Evolutionary conservation across 2,113 vertebrate species (phyloP).

Genomic region (Labeo catla): DNA sequence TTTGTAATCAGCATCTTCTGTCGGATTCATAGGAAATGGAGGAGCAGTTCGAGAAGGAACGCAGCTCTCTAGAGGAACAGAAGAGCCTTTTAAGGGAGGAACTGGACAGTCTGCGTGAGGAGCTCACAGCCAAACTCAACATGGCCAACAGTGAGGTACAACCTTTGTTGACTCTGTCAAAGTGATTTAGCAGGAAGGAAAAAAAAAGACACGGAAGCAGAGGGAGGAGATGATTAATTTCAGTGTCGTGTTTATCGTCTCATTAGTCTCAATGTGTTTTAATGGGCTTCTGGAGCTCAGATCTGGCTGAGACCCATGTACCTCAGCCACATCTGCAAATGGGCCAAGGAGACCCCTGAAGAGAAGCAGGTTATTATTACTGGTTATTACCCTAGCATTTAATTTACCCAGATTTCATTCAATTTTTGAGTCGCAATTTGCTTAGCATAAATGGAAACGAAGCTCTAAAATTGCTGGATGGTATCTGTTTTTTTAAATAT

Average conservation of each 20-base stretch:
- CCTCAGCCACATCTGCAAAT: not conserved
- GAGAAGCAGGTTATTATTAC: not conserved
- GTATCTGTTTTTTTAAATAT: not conserved
- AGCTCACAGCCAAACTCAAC: constrained; percentile 84
- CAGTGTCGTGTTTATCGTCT: constrained; percentile 44
- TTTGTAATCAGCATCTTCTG: not conserved
- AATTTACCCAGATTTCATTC: not conserved
- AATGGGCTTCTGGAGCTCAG: constrained; percentile 32
- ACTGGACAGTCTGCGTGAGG: constrained; percentile 86
- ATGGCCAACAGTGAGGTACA: constrained; percentile 88
- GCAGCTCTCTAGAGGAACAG: constrained; percentile 86
- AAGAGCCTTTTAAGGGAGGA: constrained; percentile 86
- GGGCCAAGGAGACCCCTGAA: constrained; percentile 8
- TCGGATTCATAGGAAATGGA: constrained; percentile 85
- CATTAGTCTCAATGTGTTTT: constrained; percentile 43
- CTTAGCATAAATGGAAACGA: not conserved
- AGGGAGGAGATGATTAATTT: constrained; percentile 47
- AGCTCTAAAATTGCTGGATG: not conserved
- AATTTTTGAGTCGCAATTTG: not conserved
- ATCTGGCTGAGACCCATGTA: not conserved
- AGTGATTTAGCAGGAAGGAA: not conserved
- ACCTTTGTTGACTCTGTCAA: not conserved
- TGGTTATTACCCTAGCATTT: constrained; percentile 15
- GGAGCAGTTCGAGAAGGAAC: constrained; percentile 91
- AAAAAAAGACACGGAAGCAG: not conserved